Evolutionary conservation across 2,888 invertebrate genomes (phyloP), one percentile per base, ranked within the genome.

Genomic region (Mechanitis mazaeus): DNA sequence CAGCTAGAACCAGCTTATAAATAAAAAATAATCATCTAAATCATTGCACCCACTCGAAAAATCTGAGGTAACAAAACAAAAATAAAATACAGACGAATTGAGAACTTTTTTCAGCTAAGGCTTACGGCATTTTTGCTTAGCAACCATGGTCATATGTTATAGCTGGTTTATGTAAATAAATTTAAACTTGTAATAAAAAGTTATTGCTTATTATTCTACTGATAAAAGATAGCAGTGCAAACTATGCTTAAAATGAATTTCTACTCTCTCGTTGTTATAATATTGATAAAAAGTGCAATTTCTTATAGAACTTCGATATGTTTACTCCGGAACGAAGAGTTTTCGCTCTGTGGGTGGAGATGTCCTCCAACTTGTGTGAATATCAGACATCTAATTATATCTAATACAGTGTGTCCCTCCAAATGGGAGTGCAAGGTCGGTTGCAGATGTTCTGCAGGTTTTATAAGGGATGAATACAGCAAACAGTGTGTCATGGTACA

Each of bases 331-430:
- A 68, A 87, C 47, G 87, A 89, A 61, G 83, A 85, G 69, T 90
- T 80, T 64, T 81, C 89, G 0, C 67, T 89, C 0, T 90, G 89
- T 47, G 84, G 79, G 0, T 85, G 84, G 85, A 79, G 72, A 60
- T 90, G 90, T 68, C 86, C 87, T 0, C 76, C 86, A 0, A 88
- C 89, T 12, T 90, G 89, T 67, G 77, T 90, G 0, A 90, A 89
- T 63, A 65, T 87, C 62, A 74, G 71, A 31, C 61, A 84, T 42
- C 56, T 87, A 58, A 59, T 71, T 1, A 56, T 12, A 55, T 70
- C 65, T 0, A 58, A 63, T 0, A 60, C 63, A 0, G 45, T 71
- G 1, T 90, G 89, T 59, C 77, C 83, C 0, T 70, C 73, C n/a
- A 71, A 75, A 9, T 89, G 87, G 87, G 83, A 84, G 58, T 90